Percentiles rank a stretch among this genome's conserved stretches.
phyloP scores from a whole-genome alignment of 2,797 vertebrate genomes.

The Myotis myotis region DNA sequence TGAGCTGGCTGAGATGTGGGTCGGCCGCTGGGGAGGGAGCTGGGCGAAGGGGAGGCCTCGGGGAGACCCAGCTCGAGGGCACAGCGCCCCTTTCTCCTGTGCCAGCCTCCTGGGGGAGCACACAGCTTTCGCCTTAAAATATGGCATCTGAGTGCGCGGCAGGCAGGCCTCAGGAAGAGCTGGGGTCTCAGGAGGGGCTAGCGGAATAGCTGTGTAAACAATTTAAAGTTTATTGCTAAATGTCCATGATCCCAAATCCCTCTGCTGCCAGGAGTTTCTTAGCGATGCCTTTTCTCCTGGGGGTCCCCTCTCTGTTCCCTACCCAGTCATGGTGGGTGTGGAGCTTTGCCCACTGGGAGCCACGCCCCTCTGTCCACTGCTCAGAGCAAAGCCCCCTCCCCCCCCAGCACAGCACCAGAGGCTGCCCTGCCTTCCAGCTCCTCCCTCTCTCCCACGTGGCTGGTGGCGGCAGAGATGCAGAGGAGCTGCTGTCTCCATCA shows the following conservation, averaged over 20 bases:
- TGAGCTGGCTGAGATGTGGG: not conserved
- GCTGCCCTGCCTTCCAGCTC: too few species aligned
- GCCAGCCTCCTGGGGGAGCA: not conserved
- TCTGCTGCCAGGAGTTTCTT: not conserved
- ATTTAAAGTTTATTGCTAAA: too few species aligned
- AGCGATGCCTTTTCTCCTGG: fast-evolving
- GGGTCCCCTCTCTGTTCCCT: not conserved
- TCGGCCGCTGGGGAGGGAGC: fast-evolving
- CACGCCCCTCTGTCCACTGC: not conserved
- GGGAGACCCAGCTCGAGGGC: not conserved
- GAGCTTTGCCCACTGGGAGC: too few species aligned
- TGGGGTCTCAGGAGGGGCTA: not conserved
- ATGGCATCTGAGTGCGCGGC: not conserved
- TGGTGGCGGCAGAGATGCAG: not conserved
- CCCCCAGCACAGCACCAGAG: too few species aligned
- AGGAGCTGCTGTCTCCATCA: too few species aligned
- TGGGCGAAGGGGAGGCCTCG: not conserved
- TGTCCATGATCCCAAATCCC: too few species aligned
- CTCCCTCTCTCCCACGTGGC: too few species aligned
- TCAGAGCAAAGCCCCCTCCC: not conserved
- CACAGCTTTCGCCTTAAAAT: not conserved
- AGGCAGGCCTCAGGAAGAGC: not conserved
- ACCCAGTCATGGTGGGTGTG: fast-evolving
- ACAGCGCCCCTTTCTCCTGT: fast-evolving
- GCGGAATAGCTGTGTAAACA: not conserved